These are phyloP conservation scores for Latrodectus geometricus DNA, from an alignment of 1,140 invertebrate genomes.

Conservation along the genomic window DNA sequence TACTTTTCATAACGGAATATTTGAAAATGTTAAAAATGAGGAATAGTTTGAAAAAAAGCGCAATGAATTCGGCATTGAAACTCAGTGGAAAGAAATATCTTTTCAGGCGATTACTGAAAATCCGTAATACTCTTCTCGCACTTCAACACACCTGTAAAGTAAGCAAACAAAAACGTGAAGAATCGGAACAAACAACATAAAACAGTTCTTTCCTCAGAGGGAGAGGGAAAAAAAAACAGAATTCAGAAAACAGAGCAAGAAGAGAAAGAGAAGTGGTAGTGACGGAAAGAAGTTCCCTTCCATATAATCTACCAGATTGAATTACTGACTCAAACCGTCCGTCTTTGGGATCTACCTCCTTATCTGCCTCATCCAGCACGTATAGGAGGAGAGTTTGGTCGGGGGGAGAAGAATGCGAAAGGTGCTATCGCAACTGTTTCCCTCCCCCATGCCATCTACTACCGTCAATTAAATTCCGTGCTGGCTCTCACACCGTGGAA, in stretches of 20 bases:
- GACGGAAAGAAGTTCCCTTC: conserved; percentile 7
- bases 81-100: too few relatives aligned
- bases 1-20: too few relatives aligned
- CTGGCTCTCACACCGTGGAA: not conserved
- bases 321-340: conserved; percentile 51
- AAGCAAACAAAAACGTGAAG: not conserved
- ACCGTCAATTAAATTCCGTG: conserved; percentile 58
- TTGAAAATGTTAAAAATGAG: too few relatives aligned
- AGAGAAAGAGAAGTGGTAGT: conserved; percentile 2
- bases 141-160: conserved; percentile 23
- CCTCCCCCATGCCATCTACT: conserved; percentile 4
- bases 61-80: too few relatives aligned
- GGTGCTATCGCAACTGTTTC: not conserved
- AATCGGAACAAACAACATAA: conserved; percentile 15
- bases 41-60: too few relatives aligned
- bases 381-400: conserved; percentile 1
- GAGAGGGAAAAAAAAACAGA: conserved; percentile 29
- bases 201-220: not conserved
- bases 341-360: conserved; percentile 40
- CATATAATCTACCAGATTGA: conserved; percentile 57
- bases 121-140: not conserved
- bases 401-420: not conserved
- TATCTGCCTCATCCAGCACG: conserved; percentile 50
- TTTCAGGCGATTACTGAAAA: conserved; percentile 8
- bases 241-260: conserved; percentile 6